phyloP scores from a whole-genome alignment of 1,140 invertebrate genomes.

The Brachionus koreanus region DNA sequence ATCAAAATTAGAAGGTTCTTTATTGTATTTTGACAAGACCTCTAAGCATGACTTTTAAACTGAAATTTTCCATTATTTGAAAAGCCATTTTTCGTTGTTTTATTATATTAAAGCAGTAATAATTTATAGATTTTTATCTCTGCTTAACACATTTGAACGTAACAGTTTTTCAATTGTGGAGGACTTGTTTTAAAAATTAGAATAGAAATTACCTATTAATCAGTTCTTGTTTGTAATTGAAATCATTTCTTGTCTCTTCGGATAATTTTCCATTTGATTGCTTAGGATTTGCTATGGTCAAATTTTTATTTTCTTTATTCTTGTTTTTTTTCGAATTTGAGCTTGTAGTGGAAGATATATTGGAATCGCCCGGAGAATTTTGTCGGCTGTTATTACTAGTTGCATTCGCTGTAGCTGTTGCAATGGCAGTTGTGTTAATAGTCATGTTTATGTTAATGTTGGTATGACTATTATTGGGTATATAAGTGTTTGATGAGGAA shows the following conservation, averaged over 20 bases:
- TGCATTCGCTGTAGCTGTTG: constrained; percentile 11
- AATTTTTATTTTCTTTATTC: constrained; percentile 40
- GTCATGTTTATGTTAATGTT: constrained; percentile 44
- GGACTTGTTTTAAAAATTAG: no score
- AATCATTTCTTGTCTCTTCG: constrained; percentile 44
- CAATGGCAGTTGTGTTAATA: constrained; percentile 42
- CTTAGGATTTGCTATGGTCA: neutral
- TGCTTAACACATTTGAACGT: no score
- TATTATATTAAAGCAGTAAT: no score
- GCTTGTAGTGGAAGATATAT: neutral
- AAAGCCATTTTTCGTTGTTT: no score
- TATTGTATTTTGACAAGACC: no score
- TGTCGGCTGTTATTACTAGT: neutral
- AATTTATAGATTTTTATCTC: no score
- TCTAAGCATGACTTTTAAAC: no score
- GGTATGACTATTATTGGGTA: constrained; percentile 29
- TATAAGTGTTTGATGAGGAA: neutral
- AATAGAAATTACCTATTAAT: constrained; percentile 47
- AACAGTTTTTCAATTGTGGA: no score
- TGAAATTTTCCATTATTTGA: no score
- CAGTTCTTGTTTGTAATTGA: constrained; percentile 44
- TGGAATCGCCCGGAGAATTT: neutral
- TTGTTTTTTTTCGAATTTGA: constrained; percentile 13
- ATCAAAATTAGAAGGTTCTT: no score
- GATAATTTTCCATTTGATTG: neutral